phyloP scores from a whole-genome alignment of 2,797 vertebrate species.

The Ceyx erithaca region DNA sequence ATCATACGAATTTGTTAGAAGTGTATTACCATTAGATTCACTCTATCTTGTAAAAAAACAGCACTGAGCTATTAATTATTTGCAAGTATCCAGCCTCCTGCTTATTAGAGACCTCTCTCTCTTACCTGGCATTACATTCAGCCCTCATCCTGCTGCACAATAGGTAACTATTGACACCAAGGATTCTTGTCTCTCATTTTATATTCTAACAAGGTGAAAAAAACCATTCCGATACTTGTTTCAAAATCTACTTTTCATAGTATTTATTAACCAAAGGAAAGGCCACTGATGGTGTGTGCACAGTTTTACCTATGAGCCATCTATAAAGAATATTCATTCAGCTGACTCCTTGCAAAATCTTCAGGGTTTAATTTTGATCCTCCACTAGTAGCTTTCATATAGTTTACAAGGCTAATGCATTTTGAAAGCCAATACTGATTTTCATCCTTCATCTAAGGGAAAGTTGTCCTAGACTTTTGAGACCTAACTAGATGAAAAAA shows the following conservation, averaged over 20 bases:
- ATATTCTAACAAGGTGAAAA: neutral
- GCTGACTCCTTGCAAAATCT: neutral
- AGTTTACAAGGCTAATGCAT: neutral
- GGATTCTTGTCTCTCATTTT: neutral
- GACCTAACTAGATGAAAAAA: neutral
- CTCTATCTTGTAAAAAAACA: neutral
- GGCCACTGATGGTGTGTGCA: rapidly evolving
- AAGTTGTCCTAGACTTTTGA: neutral
- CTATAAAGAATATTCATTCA: neutral
- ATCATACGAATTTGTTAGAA: neutral
- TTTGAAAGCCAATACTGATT: neutral
- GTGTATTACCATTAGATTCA: neutral
- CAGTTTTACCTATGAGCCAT: neutral
- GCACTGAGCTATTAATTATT: neutral
- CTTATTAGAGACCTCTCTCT: neutral
- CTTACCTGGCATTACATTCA: neutral
- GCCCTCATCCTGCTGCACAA: neutral
- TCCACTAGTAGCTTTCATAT: neutral
- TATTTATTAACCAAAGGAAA: neutral
- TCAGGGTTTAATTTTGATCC: neutral
- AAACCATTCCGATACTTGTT: neutral
- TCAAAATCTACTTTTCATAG: neutral
- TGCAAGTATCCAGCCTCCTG: neutral
- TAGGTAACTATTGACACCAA: neutral
- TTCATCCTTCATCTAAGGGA: neutral